Evolutionary conservation across 2,888 invertebrate species (phyloP).

Genomic region (Lithophane semibrunnea): DNA sequence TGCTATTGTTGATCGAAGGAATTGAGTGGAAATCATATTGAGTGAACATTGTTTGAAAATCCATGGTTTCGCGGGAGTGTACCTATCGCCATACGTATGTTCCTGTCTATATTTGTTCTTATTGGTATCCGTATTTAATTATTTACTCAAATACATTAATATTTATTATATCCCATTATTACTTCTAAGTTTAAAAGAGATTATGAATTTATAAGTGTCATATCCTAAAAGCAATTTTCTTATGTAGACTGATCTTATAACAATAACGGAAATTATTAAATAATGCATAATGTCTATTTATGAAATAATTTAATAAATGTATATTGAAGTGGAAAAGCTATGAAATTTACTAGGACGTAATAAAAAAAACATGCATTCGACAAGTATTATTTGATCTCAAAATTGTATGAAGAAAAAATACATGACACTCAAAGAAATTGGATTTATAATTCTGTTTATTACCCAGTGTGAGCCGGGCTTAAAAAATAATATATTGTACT

Average conservation of each 20-base stretch:
- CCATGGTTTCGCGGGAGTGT: neutral
- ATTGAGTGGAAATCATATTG: neutral
- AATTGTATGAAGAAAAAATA: neutral
- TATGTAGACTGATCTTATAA: slow-evolving; percentile 40
- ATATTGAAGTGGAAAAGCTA: slow-evolving; percentile 30
- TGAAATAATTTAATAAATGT: slow-evolving; percentile 14
- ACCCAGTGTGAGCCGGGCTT: neutral
- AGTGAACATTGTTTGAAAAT: neutral
- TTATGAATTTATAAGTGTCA: slow-evolving; percentile 56
- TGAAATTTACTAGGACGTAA: slow-evolving; percentile 31
- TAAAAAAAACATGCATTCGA: neutral
- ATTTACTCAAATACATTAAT: neutral
- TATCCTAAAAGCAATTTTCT: slow-evolving; percentile 47
- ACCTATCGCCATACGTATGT: neutral
- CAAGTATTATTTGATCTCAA: slow-evolving; percentile 42
- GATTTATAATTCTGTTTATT: neutral
- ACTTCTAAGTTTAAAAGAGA: slow-evolving; percentile 49
- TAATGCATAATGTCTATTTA: slow-evolving; percentile 4
- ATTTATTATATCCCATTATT: slow-evolving; percentile 22
- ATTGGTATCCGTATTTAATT: neutral
- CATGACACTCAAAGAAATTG: neutral
- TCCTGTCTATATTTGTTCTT: neutral
- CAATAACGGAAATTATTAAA: slow-evolving; percentile 32
- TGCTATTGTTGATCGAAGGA: no score
- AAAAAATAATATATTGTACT: slow-evolving; percentile 7